Base-by-base conservation (phyloP, 2,113 vertebrate species). In the Oncorhynchus mykiss region DNA sequence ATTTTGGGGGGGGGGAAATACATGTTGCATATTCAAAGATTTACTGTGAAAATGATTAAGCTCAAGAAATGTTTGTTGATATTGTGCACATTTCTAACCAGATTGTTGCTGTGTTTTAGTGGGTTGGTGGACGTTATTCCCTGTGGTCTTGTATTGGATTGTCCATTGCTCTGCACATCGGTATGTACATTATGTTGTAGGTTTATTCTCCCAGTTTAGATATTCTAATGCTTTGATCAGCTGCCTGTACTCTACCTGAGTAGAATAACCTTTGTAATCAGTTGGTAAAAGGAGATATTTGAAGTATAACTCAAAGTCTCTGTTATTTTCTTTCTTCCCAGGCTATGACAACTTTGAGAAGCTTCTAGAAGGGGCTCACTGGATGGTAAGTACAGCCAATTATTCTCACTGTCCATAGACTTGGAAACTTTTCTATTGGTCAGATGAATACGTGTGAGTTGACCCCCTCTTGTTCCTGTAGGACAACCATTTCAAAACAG, bases 121-220 rank as follows among this genome's bases (percentile, higher is more conserved):
- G 98, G 98, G 98, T 99, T 51, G 98, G 98, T 80, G 97, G 98
- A 49, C 97, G 97, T 78, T 99, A 97, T 85, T 99, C 97, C 0
- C 89, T 99, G 72, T 99, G 97, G 97, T 99, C 98, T 1, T 97
- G 97, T 57, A 99, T 99, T 14, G 98, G 98, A 70, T 93, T 99
- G 81, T 97, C 97, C 90, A 98, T 99, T 25, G 97, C 97, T 1
- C 93, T 99, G 85, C 96, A 99, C 3, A 87, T 99, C 27, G 98
- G 97, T 99, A 91, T 6, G 88, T 85, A 68, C 29, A 68, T 3
- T 34, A 67, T 45, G 51, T 54, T 54, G 5, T 39, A 11, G 67
- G 29, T 34, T 18, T n/a, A 20, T 34, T 31, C 18, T 39, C 16
- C 27, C 8, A 3, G 14, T 68, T 8, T 20, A 68, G 29, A 34